These are phyloP conservation scores for Isaurus tuberculatus DNA, from an alignment of 92 coral and sea anemone genomes.

Conservation along the genomic window DNA sequence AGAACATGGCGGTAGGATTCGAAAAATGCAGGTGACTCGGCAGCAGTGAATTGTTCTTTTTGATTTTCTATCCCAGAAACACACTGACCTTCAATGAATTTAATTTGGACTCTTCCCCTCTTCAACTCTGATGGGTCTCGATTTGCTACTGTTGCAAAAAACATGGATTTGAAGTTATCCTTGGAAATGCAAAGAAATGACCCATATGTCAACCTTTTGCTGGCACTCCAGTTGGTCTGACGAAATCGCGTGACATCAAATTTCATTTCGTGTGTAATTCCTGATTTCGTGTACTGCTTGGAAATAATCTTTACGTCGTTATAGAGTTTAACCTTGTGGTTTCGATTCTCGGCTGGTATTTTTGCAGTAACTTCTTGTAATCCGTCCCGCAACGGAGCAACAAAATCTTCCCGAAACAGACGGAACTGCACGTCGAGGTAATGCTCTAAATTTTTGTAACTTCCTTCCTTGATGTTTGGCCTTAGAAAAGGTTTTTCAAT, in stretches of 20 bases:
- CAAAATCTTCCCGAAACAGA: constrained; percentile 79
- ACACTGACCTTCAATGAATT: constrained; percentile 20
- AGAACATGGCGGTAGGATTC: constrained; percentile 51
- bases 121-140: constrained; percentile 5
- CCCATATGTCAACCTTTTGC: constrained; percentile 30
- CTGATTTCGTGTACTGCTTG: constrained; percentile 52
- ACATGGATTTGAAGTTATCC: constrained; percentile 40
- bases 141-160: constrained; percentile 40
- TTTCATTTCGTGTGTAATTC: constrained; percentile 45
- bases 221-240: constrained; percentile 36
- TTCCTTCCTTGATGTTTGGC: constrained; percentile 68
- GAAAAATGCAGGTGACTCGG: constrained; percentile 50
- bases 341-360: constrained; percentile 54
- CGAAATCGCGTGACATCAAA: constrained; percentile 52
- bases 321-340: constrained; percentile 61
- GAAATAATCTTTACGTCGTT: constrained; percentile 35
- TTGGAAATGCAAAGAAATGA: constrained; percentile 45
- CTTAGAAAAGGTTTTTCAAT: constrained; percentile 72
- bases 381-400: constrained; percentile 83
- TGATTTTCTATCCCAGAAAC: constrained; percentile 28
- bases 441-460: constrained; percentile 67
- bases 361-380: constrained; percentile 59
- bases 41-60: constrained; percentile 29
- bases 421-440: constrained; percentile 91
- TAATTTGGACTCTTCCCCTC: constrained; percentile 26